A percentile compares a stretch with the other conserved stretches of the same genome.
Evolutionary conservation across 1,140 invertebrate species (phyloP).

Genomic region (Mesaphorura yosii): DNA sequence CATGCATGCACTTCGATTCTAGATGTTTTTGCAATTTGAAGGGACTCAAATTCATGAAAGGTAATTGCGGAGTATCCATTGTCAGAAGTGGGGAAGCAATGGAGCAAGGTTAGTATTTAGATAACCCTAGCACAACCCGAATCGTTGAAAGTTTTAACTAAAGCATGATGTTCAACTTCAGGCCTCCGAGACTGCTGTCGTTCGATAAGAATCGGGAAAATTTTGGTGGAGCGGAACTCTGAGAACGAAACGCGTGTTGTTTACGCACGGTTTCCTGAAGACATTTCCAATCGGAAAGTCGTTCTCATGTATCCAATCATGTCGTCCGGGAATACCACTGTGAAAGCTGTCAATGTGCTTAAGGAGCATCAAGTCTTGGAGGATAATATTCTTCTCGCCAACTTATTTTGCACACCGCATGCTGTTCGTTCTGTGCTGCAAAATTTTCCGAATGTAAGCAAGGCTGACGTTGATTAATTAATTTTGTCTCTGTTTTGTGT

Average conservation of each 20-base stretch:
- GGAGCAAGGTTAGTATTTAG: conserved; percentile 62
- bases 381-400: conserved; percentile 87
- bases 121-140: neutral
- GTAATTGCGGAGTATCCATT: conserved; percentile 97
- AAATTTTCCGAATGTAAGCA: conserved; percentile 65
- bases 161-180: conserved; percentile 36
- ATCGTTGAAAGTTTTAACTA: neutral
- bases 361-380: conserved; percentile 86
- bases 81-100: conserved; percentile 91
- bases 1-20: too few relatives aligned
- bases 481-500: too few relatives aligned
- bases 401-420: conserved; percentile 88
- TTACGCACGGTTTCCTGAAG: conserved; percentile 94
- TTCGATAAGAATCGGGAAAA: conserved; percentile 94
- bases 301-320: conserved; percentile 31
- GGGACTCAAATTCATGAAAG: conserved; percentile 84
- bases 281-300: conserved; percentile 49
- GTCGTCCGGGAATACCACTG: conserved; percentile 83
- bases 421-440: conserved; percentile 75
- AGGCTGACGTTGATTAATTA: neutral
- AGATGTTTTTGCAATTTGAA: too few relatives aligned
- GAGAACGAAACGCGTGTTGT: conserved; percentile 93
- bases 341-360: conserved; percentile 76
- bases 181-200: conserved; percentile 92
- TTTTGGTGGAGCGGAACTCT: conserved; percentile 89